Base-by-base conservation (phyloP, 2,113 vertebrate species). In the Calonectris borealis region DNA sequence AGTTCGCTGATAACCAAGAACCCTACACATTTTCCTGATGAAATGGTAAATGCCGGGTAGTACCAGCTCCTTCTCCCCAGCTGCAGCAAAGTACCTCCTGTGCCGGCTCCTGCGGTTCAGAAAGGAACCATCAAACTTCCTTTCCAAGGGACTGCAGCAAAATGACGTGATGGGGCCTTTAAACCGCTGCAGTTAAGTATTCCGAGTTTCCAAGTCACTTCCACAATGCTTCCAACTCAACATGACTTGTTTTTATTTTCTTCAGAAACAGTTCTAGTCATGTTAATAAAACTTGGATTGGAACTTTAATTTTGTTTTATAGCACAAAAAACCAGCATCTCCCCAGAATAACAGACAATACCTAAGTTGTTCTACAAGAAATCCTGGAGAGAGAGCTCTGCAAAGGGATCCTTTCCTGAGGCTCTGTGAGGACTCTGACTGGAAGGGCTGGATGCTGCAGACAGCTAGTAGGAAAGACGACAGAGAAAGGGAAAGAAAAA, bases 301-400 rank as follows among this genome's bases (percentile, higher is more conserved):
- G 48, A 94, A 80, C 58, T 87, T 83, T 0, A 15, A 8, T 32
- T 96, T 94, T 49, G 73, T 62, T 82, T 60, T 44, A 10, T 64
- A 91, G 81, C 52, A 94, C 76, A 18, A 54, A 87, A 91, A 89
- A 95, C 38, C 83, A 97, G 97, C 96, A 79, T 94, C 92, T 96
- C 94, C 98, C 97, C 97, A 98, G 96, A 96, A 95, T 64, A 97
- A 97, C 64, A 95, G 98, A 99, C 98, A 99, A 99, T 99, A 99
- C 99, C 99, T 99, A 99, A 99, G 99, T 98, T 98, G 99, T 98
- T 98, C 99, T 99, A 99, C 98, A 99, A 99, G 99, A 99, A 99
- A 99, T 99, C 99, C 99, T 99, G 99, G 98, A 99, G 98, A 99
- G 99, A 99, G 98, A 99, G 99, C 98, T 99, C 99, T 99, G 99